Base-by-base conservation (phyloP, 2,797 vertebrate species). In the Lagodon rhomboides region DNA sequence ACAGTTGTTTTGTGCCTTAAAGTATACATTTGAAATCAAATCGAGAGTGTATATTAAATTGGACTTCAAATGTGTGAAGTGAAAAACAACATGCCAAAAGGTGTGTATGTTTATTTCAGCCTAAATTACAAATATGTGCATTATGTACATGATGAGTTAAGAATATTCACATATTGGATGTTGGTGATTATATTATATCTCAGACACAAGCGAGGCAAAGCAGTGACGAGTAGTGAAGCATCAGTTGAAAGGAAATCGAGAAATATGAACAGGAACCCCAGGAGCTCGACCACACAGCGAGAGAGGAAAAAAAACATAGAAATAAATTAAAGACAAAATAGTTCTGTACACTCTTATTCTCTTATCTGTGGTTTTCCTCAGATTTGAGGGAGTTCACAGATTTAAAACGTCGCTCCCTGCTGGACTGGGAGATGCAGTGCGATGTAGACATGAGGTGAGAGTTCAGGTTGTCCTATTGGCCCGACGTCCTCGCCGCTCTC, bases 401-500 rank as follows among this genome's bases (percentile, higher is more conserved):
- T 60, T 77, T 73, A 77, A 56, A 74, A 71, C 47, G 22, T 12
- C 72, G 4, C 73, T 86, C 80, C 79, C 86, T 82, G 84, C 62
- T 85, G 84, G 75, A 25, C 60, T 3, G 73, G 79, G 84, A 83
- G 90, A 70, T 72, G 83, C 73, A 80, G 56, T 51, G 85, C 53
- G 20, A 1, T 77, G 88, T 82, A 91, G 92, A 92, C 9, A 68
- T 38, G 65, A 69, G 71, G 82, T 11, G 25, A 73, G 23, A 18
- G 60, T 58, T 79, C 53, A 6, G 16, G 75, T 34, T 17, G 59
- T 79, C 79, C 83, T 98, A 98, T 34, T 97, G 96, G 43, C 95
- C 96, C 43, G 94, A 80, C 46, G 93, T 87, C 79, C 92, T 93
- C 83, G 94, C 90, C 70, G 90, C 96, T 95, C 90, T 90, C 88